phyloP scores from a whole-genome alignment of 1,140 invertebrate genomes.

The Mizuhopecten yessoensis region DNA sequence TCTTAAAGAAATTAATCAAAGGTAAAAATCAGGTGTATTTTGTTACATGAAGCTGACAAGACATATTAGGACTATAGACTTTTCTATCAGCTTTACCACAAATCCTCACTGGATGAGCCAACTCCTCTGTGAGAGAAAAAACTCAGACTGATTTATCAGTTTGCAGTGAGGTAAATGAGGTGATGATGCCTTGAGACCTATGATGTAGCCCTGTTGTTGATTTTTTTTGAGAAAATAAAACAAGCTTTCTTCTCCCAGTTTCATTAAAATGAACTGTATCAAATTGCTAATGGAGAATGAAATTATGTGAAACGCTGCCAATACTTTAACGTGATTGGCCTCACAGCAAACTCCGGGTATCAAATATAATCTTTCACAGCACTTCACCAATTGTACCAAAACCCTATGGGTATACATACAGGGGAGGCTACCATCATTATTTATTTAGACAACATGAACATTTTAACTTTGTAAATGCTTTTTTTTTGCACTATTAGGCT shows the following conservation, averaged over 20 bases:
- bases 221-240: conserved; percentile 24
- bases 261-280: conserved; percentile 10
- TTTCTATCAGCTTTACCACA: neutral
- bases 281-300: neutral
- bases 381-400: neutral
- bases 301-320: conserved; percentile 12
- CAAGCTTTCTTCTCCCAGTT: neutral
- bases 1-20: neutral
- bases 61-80: neutral
- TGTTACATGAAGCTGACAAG: neutral
- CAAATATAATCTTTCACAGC: neutral
- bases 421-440: too few species aligned
- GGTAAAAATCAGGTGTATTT: neutral
- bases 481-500: too few species aligned
- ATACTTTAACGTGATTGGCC: neutral
- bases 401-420: neutral
- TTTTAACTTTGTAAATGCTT: too few species aligned
- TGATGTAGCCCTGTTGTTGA: neutral
- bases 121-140: neutral
- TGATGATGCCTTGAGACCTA: neutral
- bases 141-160: neutral
- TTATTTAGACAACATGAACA: too few species aligned
- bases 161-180: neutral
- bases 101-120: neutral
- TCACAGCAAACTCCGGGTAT: neutral